These are phyloP conservation scores for Rhinatrema bivittatum DNA, from an alignment of 2,797 vertebrate species.

Conservation along the genomic window DNA sequence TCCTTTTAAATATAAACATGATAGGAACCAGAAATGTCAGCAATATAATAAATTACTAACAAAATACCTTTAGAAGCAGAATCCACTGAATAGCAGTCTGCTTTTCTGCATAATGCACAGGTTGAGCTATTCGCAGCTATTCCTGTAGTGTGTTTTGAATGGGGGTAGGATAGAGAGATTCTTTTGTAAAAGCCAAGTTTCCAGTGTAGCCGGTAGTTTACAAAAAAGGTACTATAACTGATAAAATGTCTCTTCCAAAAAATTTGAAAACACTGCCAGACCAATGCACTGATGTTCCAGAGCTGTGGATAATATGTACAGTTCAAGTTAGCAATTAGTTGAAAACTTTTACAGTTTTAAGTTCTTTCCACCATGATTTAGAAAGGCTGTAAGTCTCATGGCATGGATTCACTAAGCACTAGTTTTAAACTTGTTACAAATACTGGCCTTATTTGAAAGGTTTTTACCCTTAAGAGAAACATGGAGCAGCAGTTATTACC, in stretches of 20 bases:
- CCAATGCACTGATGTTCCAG: slow-evolving; percentile 41
- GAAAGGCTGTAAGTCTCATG: slow-evolving; percentile 24
- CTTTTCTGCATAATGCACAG: no score
- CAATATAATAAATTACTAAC: no score
- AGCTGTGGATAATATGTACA: slow-evolving; percentile 32
- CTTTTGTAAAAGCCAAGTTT: slow-evolving; percentile 46
- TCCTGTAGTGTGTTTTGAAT: slow-evolving; percentile 46
- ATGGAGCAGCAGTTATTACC: no score
- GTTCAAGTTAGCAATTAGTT: slow-evolving; percentile 48
- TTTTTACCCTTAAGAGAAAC: no score
- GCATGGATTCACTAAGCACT: slow-evolving; percentile 25
- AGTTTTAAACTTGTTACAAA: slow-evolving; percentile 4
- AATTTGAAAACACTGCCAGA: slow-evolving; percentile 45
- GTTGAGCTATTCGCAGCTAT: no score
- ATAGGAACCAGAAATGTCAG: no score
- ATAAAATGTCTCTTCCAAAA: slow-evolving; percentile 38
- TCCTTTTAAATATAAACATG: no score
- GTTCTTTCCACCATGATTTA: slow-evolving; percentile 27
- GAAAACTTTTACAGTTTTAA: slow-evolving; percentile 26
- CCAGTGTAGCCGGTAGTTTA: slow-evolving; percentile 57
- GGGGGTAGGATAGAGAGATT: slow-evolving; percentile 52
- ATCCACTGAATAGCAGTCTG: no score
- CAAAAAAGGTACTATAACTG: slow-evolving; percentile 40
- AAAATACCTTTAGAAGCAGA: no score
- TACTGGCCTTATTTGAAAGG: no score